Conservation (phyloP, 2,888 invertebrate species). For the Epinotia ramella region DNA sequence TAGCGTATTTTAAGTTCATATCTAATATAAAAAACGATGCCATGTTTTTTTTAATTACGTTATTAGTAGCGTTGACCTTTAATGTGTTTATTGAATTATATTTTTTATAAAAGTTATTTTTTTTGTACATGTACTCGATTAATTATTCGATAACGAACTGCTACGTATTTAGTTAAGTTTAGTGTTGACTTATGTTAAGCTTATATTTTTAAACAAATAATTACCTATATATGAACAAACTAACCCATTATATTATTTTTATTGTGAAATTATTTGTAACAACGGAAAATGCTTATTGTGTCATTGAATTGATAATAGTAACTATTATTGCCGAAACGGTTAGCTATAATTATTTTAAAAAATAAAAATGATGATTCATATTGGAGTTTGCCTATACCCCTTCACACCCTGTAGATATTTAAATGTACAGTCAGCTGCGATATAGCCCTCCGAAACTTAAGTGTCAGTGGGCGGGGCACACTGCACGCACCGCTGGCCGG, state of each 20-base stretch:
- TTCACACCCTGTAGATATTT: not conserved
- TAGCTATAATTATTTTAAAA: constrained; percentile 87
- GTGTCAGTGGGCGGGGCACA: too few relatives aligned
- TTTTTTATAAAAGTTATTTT: constrained; percentile 83
- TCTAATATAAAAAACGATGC: constrained; percentile 73
- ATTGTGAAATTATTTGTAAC: constrained; percentile 72
- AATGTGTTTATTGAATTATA: constrained; percentile 81
- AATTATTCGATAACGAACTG: constrained; percentile 72
- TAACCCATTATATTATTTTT: constrained; percentile 73
- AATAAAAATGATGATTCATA: constrained; percentile 85
- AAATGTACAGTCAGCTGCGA: not conserved
- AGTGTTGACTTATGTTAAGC: constrained; percentile 79
- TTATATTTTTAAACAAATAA: constrained; percentile 58
- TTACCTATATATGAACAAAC: constrained; percentile 73
- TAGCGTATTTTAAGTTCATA: constrained; percentile 60
- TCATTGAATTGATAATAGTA: constrained; percentile 82
- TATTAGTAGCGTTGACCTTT: constrained; percentile 70
- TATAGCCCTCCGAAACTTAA: too few relatives aligned
- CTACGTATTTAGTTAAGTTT: constrained; percentile 77
- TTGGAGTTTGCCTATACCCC: constrained; percentile 58
- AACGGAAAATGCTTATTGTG: constrained; percentile 84
- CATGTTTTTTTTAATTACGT: constrained; percentile 81
- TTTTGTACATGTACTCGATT: constrained; percentile 73
- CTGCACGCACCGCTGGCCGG: too few relatives aligned
- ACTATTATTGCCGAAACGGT: constrained; percentile 84